Evolutionary conservation across 2,888 invertebrate genomes (phyloP).

Genomic region (Phengaris arion): DNA sequence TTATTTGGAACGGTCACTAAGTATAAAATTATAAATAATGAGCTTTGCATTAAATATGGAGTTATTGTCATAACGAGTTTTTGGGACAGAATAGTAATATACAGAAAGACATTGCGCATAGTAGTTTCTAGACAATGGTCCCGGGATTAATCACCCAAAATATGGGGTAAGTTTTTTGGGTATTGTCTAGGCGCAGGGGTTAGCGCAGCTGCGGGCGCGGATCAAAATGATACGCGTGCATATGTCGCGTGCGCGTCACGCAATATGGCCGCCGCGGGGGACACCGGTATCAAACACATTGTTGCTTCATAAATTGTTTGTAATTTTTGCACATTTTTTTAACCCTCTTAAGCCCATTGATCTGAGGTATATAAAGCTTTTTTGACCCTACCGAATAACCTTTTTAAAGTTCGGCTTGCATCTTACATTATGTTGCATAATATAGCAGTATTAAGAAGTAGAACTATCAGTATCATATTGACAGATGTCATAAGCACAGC

Average conservation of each 20-base stretch:
- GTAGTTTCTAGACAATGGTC: constrained; percentile 66
- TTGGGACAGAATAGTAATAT: constrained; percentile 42
- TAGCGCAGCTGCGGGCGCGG: constrained; percentile 73
- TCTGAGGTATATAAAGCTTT: not conserved
- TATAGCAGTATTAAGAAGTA: no score
- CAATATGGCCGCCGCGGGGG: constrained; percentile 40
- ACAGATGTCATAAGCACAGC: no score
- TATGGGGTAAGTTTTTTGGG: constrained; percentile 62
- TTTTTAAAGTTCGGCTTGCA: not conserved
- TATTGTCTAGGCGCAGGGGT: constrained; percentile 55
- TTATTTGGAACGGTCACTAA: not conserved
- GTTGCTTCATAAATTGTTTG: constrained; percentile 20
- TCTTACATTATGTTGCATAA: no score
- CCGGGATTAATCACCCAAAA: constrained; percentile 68
- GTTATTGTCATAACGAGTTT: not conserved
- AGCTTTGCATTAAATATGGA: not conserved
- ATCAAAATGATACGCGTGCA: constrained; percentile 72
- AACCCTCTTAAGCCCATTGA: not conserved
- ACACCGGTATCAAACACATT: constrained; percentile 31
- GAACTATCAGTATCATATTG: no score
- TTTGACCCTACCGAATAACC: not conserved
- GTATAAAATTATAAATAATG: not conserved
- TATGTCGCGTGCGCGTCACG: constrained; percentile 56
- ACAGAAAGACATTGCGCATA: constrained; percentile 57
- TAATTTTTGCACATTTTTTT: constrained; percentile 22